These are phyloP conservation scores for Oncorhynchus nerka DNA, from an alignment of 2,113 vertebrate species.

Conservation along the genomic window DNA sequence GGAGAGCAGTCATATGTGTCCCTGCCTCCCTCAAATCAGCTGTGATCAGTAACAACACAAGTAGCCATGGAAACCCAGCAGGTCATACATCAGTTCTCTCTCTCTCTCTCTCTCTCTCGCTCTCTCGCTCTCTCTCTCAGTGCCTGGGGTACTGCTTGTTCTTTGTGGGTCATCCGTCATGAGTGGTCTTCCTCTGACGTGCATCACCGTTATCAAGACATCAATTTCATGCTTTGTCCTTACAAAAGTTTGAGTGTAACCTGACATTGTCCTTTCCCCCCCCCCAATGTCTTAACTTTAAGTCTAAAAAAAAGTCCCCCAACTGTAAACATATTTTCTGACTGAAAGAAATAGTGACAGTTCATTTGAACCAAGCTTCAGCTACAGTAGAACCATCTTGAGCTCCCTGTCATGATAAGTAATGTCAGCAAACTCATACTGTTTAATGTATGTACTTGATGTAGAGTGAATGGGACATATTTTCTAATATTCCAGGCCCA, in stretches of 20 bases:
- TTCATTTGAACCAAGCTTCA: no score
- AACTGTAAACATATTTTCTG: no score
- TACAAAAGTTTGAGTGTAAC: no score
- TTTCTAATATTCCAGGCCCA: constrained; percentile 55
- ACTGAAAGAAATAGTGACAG: no score
- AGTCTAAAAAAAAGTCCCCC: no score
- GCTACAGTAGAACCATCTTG: no score
- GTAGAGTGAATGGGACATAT: no score
- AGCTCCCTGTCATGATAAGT: no score
- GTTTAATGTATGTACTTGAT: no score
- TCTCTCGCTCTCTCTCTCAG: background rate
- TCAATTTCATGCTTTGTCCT: background rate
- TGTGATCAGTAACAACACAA: constrained; percentile 34
- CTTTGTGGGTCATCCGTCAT: background rate
- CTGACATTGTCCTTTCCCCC: no score
- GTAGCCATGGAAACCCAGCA: constrained; percentile 34
- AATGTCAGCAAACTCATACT: no score
- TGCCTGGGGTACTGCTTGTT: background rate
- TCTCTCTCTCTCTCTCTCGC: background rate
- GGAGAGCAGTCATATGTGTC: constrained; percentile 28
- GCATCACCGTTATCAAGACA: background rate
- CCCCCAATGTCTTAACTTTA: no score
- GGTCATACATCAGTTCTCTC: constrained; percentile 44
- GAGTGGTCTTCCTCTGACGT: background rate
- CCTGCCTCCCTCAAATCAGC: constrained; percentile 25